Evolutionary conservation across 2,888 invertebrate genomes (phyloP), one percentile per base, ranked within the genome.

Genomic region (Yponomeuta evonymella): DNA sequence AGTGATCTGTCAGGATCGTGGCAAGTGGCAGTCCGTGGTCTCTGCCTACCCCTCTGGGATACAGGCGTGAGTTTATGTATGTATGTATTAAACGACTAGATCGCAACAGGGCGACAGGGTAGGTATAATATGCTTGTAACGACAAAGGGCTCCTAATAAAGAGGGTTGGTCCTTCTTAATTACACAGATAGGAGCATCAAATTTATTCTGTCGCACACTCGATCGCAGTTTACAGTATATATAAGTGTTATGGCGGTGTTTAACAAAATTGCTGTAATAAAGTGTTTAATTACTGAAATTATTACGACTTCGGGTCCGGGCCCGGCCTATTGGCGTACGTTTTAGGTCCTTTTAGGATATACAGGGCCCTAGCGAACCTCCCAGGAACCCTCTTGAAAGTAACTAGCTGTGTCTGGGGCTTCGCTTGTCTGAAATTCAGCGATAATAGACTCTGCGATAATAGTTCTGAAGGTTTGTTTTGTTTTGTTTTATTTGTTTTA

Each of bases 211-310:
- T 58, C 51, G 51, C 51, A 58, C 51, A 58, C 51, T 23, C 67
- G 67, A 48, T 67, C 33, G 36, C 67, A 67, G 67, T 67, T 48
- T 67, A 67, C 65, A 65, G 65, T 65, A 65, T 65, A 65, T 65
- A 30, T 65, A 65, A 65, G 65, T 65, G 65, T 65, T 65, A 65
- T 65, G 29, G 65, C 23, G 58, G 48, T 62, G 30, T 72, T 69
- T 64, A 71, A 70, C 71, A 69, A 51, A 67, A 71, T 71, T 73
- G 71, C 72, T 64, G 73, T 62, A 69, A 33, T 33, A 64, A 68
- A 72, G 68, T 67, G 66, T 69, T 73, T 73, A 72, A 73, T 73
- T 72, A 72, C 70, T 65, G 65, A 58, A 72, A 71, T 73, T 51
- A 72, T 68, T 48, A 66, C 65, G 70, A 73, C 15, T 8, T 10